Base-by-base conservation (phyloP, 2,797 vertebrate species). In the Danio jaintianensis region DNA sequence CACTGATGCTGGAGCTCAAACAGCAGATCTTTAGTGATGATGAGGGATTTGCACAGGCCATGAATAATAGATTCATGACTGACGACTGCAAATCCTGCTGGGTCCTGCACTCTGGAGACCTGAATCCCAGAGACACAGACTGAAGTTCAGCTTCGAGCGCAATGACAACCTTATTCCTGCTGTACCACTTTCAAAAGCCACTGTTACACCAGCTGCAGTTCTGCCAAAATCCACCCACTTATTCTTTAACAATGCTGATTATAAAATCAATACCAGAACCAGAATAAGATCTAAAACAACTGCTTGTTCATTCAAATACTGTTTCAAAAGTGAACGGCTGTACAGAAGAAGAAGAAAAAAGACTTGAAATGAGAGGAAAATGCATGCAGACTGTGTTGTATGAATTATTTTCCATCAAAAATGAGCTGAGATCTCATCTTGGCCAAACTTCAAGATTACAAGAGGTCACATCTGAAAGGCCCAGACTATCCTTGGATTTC, bases 31-130 rank as follows among this genome's bases (percentile, higher is more conserved):
- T 47, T 13, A 45, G 6, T n/a, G 20, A 7, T 36, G 20, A 59
- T 10, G 9, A 59, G 20, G 71, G 56, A 74, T 29, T 29, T 45
- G 18, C 55, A 29, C 55, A 11, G n/a, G 18, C 10, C 42, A 61
- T 74, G 1, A 74, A 74, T 61, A 47, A 74, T 74, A 61, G 13
- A 73, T 59, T 47, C 20, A 73, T 73, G 42, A 47, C 71, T 59
- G 55, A 59, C 71, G 45, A 13, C 1, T 20, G 13, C 43, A 22
- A 38, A 16, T 59, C 36, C 70, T 45, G 15, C 6, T 42, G 50
- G 22, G 55, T 61, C 29, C 22, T 50, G 43, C 18, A 71, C 52
- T 70, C 53, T 11, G 6, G 59, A 56, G 67, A 79, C n/a, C 38
- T 22, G 10, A 12, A 56, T 76, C 58, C 74, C 6, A 7, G 70